These are phyloP conservation scores for Rhyacophila evoluta DNA, from an alignment of 2,888 invertebrate species.

Conservation along the genomic window DNA sequence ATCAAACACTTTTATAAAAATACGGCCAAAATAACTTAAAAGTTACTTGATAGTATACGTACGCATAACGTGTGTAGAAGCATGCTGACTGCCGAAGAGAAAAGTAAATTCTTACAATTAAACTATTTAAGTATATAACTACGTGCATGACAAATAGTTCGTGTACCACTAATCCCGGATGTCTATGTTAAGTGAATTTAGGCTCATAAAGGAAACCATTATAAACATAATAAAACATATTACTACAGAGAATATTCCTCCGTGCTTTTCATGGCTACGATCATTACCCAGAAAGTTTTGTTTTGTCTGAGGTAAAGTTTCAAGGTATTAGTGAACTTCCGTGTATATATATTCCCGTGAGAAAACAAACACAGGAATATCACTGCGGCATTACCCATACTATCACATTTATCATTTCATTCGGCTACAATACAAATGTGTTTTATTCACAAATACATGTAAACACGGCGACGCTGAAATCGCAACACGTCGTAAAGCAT, in stretches of 20 bases:
- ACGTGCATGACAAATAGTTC: not conserved
- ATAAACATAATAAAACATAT: not conserved
- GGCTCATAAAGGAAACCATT: not conserved
- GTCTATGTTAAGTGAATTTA: not conserved
- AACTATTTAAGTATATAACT: not conserved
- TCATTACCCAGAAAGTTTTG: constrained; percentile 9
- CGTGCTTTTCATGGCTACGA: not conserved
- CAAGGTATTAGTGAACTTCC: constrained; percentile 9
- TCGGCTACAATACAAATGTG: constrained; percentile 12
- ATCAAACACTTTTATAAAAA: no score
- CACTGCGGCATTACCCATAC: constrained; percentile 19
- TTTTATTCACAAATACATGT: not conserved
- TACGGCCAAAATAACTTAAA: no score
- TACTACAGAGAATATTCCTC: not conserved
- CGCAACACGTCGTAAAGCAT: not conserved
- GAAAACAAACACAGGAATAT: constrained; percentile 24
- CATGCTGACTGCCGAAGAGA: no score
- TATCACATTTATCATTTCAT: constrained; percentile 18
- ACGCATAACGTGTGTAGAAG: no score
- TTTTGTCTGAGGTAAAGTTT: constrained; percentile 24
- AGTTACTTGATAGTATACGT: no score
- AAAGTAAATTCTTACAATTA: no score
- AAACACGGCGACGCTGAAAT: not conserved
- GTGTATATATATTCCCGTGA: constrained; percentile 14
- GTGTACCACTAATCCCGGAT: not conserved